Percentiles rank a stretch among this genome's conserved stretches.
These are phyloP conservation scores for Hypena proboscidalis DNA, from an alignment of 2,888 invertebrate species.

Conservation along the genomic window DNA sequence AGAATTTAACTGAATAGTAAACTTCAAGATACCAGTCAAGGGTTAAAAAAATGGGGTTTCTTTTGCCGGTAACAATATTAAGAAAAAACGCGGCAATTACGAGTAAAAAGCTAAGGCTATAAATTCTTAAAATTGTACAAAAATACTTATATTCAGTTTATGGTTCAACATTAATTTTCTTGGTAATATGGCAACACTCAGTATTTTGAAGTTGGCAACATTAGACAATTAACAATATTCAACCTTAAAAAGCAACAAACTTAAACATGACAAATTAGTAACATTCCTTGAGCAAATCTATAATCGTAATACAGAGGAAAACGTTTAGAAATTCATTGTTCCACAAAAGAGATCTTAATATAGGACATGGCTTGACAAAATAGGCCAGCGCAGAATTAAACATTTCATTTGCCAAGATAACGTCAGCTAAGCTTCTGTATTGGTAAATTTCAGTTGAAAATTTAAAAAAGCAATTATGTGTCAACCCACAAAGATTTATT, in stretches of 20 bases:
- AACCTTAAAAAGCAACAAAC: conserved; percentile 49
- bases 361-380: too few relatives aligned
- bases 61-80: too few relatives aligned
- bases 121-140: conserved; percentile 42
- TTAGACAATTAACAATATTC: conserved; percentile 42
- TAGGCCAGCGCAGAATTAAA: too few relatives aligned
- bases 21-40: too few relatives aligned
- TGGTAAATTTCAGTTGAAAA: too few relatives aligned
- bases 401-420: too few relatives aligned
- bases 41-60: too few relatives aligned
- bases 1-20: too few relatives aligned
- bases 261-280: conserved; percentile 48
- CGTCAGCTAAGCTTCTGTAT: too few relatives aligned
- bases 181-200: conserved; percentile 47
- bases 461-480: too few relatives aligned
- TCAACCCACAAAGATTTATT: too few relatives aligned
- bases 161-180: conserved; percentile 28
- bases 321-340: conserved; percentile 68
- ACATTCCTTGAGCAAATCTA: conserved; percentile 74
- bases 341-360: conserved; percentile 62
- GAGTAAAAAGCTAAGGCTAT: conserved; percentile 14
- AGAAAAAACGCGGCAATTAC: conserved; percentile 6
- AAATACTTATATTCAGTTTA: conserved; percentile 40
- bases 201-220: conserved; percentile 43
- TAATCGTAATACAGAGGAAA: conserved; percentile 40